Conservation (phyloP, 2,113 vertebrate species). For the Steatornis caripensis region DNA sequence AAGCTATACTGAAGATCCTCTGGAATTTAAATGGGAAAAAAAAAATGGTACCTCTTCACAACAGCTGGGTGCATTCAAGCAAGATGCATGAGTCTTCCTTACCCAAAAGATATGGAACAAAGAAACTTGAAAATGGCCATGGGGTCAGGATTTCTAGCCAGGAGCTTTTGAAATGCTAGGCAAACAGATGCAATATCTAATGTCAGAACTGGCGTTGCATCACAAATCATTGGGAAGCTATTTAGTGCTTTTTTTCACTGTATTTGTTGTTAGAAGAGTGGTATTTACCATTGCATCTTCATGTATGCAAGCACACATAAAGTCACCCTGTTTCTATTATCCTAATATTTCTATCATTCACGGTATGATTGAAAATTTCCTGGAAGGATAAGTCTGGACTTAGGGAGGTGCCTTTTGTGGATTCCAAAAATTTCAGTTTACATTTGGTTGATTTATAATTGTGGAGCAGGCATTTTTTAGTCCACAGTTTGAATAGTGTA, state of each 20-base stretch:
- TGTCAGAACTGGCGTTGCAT: slow-evolving; percentile 10
- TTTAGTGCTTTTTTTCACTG: background rate
- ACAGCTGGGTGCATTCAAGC: background rate
- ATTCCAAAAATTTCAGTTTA: slow-evolving; percentile 14
- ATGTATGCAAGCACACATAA: background rate
- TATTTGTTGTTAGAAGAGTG: background rate
- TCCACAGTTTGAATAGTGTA: background rate
- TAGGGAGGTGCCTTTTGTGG: slow-evolving; percentile 7
- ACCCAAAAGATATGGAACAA: background rate
- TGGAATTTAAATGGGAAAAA: background rate
- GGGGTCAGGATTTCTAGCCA: background rate
- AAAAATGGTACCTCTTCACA: background rate
- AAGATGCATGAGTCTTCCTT: background rate
- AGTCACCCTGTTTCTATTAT: background rate
- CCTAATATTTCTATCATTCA: background rate
- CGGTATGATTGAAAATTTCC: slow-evolving; percentile 45
- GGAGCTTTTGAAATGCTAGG: slow-evolving; percentile 28
- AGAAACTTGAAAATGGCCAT: background rate
- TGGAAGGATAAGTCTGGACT: slow-evolving; percentile 7
- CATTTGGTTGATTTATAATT: slow-evolving; percentile 20
- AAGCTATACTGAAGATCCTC: background rate
- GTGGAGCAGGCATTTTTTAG: slow-evolving; percentile 4
- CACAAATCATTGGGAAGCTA: background rate
- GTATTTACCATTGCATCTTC: background rate
- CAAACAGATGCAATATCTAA: background rate